A percentile compares a stretch with the other conserved stretches of the same genome.
These are phyloP conservation scores for Cataglyphis altisquamis DNA, from an alignment of 2,888 invertebrate species.

Conservation along the genomic window DNA sequence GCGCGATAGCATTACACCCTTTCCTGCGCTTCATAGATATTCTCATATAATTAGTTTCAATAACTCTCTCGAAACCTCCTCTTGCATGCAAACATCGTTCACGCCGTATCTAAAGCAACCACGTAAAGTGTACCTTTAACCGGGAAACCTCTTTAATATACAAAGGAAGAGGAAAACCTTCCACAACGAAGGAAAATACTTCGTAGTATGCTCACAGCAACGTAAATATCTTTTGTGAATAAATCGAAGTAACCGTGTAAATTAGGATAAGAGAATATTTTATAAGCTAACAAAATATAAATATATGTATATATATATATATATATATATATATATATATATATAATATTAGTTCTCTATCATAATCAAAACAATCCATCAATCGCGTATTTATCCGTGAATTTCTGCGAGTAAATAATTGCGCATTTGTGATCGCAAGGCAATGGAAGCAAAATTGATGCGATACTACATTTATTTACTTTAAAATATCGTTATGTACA, in stretches of 20 bases:
- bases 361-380: not conserved
- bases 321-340: too few relatives aligned
- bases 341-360: not conserved
- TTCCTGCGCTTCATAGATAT: not conserved
- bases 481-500: not conserved
- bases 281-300: not conserved
- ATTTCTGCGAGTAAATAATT: conserved; percentile 1
- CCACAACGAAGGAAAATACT: conserved; percentile 7
- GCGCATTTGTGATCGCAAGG: not conserved
- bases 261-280: not conserved
- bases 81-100: not conserved
- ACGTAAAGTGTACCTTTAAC: not conserved
- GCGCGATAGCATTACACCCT: not conserved
- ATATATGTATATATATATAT: not conserved
- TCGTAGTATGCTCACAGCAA: not conserved
- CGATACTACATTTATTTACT: not conserved
- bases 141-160: conserved; percentile 6
- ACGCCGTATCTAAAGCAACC: not conserved
- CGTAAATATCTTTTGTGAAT: not conserved
- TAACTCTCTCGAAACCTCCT: not conserved
- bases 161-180: not conserved
- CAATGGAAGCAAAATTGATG: not conserved
- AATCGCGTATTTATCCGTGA: not conserved
- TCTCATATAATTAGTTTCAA: conserved; percentile 18
- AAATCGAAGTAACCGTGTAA: not conserved